Conservation (phyloP, 1,140 invertebrate species). For the Contarinia nasturtii region DNA sequence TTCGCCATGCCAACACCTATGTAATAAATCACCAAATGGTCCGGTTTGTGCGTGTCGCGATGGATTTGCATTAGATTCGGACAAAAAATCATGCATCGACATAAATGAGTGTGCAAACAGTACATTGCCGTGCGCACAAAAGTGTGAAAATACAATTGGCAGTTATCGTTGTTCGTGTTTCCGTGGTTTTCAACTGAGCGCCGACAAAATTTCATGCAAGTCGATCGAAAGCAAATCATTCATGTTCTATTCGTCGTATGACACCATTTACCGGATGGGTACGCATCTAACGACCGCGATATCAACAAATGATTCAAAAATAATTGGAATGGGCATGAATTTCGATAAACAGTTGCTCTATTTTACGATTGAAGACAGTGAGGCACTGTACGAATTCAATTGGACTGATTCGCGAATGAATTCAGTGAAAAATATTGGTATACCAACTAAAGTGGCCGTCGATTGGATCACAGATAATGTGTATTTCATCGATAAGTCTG, state of each 20-base stretch:
- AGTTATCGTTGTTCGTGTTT: conserved; percentile 56
- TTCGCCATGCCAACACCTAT: conserved; percentile 27
- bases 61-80: conserved; percentile 42
- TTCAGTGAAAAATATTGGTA: conserved; percentile 32
- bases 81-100: conserved; percentile 33
- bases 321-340: conserved; percentile 30
- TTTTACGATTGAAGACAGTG: conserved; percentile 21
- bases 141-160: conserved; percentile 50
- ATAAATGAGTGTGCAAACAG: conserved; percentile 52
- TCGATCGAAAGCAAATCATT: conserved; percentile 29
- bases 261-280: conserved; percentile 29
- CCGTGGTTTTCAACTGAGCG: conserved; percentile 32
- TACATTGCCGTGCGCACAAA: conserved; percentile 50
- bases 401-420: conserved; percentile 10
- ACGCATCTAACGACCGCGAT: conserved; percentile 19
- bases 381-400: conserved; percentile 16
- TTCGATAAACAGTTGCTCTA: conserved; percentile 18
- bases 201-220: conserved; percentile 52
- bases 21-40: conserved; percentile 20
- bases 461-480: conserved; percentile 64
- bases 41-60: conserved; percentile 50
- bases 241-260: conserved; percentile 27
- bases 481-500: conserved; percentile 47
- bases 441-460: conserved; percentile 45
- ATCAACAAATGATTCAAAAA: conserved; percentile 21